Conservation (phyloP, 2,113 vertebrate genomes). For the Parus major region DNA sequence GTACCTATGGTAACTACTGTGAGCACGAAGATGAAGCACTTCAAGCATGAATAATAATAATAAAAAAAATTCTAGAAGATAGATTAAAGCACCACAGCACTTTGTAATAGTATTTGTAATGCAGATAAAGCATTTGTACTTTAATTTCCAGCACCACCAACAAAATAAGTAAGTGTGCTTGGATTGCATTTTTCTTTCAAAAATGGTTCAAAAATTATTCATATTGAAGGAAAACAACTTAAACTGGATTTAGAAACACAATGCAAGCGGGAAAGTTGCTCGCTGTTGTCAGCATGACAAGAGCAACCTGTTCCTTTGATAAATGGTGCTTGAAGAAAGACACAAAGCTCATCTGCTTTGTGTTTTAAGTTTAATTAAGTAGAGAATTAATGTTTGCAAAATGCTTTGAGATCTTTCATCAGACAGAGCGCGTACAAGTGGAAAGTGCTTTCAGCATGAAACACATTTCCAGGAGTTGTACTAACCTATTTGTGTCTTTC, state of each 20-base stretch:
- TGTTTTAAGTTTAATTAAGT: slow-evolving; percentile 68
- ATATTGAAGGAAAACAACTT: slow-evolving; percentile 64
- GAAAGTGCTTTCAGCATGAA: slow-evolving; percentile 13
- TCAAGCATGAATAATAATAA: slow-evolving; percentile 62
- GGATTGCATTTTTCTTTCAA: slow-evolving; percentile 64
- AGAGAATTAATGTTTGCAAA: slow-evolving; percentile 50
- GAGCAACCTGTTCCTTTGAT: slow-evolving; percentile 67
- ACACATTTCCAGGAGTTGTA: background rate
- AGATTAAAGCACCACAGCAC: slow-evolving; percentile 64
- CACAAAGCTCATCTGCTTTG: slow-evolving; percentile 48
- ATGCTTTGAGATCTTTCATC: slow-evolving; percentile 41
- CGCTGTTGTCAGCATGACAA: slow-evolving; percentile 52
- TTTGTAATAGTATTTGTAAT: slow-evolving; percentile 69
- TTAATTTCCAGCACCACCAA: slow-evolving; percentile 58
- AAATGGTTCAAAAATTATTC: slow-evolving; percentile 58
- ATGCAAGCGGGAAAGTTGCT: slow-evolving; percentile 32
- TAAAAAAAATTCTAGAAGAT: slow-evolving; percentile 40
- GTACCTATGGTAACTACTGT: slow-evolving; percentile 34
- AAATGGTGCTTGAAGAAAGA: slow-evolving; percentile 57
- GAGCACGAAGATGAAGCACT: slow-evolving; percentile 61
- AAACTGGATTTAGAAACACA: slow-evolving; percentile 61
- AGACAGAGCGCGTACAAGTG: background rate
- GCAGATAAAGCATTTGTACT: slow-evolving; percentile 66
- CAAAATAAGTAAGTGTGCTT: slow-evolving; percentile 64
- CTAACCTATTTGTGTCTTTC: background rate